Evolutionary conservation across 2,113 vertebrate genomes (phyloP).

Genomic region (Nansenia antarctica): DNA sequence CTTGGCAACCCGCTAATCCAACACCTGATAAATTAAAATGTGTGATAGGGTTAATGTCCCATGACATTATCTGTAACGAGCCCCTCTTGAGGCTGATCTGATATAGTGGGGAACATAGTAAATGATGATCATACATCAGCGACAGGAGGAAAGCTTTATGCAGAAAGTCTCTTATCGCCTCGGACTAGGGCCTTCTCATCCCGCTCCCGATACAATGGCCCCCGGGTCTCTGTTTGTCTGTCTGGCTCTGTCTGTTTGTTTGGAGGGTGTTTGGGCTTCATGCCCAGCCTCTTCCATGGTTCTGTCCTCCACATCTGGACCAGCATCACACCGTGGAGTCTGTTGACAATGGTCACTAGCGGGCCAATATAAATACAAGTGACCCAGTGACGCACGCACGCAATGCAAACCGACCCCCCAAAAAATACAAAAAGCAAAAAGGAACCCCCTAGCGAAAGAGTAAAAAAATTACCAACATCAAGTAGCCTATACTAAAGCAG

Average conservation of each 20-base stretch:
- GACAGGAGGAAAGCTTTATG: neutral
- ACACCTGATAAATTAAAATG: neutral
- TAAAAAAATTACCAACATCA: too few relatives aligned
- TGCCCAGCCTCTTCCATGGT: neutral
- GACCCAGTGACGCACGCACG: too few relatives aligned
- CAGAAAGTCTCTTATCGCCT: neutral
- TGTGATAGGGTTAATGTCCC: neutral
- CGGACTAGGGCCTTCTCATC: too few relatives aligned
- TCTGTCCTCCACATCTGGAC: neutral
- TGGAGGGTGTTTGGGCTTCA: neutral
- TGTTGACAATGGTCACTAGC: neutral
- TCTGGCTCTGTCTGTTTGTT: neutral
- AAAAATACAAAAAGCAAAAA: neutral
- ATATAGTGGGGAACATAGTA: neutral
- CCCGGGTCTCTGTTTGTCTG: neutral
- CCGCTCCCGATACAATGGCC: neutral
- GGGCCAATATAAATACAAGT: neutral
- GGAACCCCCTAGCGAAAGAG: too few relatives aligned
- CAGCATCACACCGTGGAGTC: neutral
- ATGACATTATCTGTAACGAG: neutral
- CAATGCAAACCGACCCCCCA: too few relatives aligned
- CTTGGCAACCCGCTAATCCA: neutral
- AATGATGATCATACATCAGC: neutral
- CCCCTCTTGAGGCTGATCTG: neutral
- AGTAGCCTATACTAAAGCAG: too few relatives aligned